Conservation (phyloP, 1,140 invertebrate genomes). For the Gryllus bimaculatus region DNA sequence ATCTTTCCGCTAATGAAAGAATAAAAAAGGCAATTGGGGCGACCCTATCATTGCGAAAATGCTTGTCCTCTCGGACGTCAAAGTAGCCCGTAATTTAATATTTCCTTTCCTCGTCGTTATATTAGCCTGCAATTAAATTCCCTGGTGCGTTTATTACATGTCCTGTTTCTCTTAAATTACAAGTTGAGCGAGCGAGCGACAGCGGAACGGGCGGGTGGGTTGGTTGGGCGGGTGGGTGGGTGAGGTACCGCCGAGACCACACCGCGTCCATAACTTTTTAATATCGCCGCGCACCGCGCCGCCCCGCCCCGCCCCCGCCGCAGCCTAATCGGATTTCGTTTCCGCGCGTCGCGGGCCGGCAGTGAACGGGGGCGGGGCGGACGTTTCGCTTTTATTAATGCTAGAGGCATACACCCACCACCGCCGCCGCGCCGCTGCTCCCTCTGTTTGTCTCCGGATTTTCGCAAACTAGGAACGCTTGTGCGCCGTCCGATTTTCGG, state of each 20-base stretch:
- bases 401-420: not conserved
- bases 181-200: not conserved
- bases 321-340: not conserved
- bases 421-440: no score
- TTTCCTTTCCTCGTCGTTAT: not conserved
- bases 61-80: not conserved
- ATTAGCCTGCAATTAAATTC: not conserved
- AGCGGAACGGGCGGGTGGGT: not conserved
- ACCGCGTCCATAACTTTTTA: not conserved
- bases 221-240: not conserved
- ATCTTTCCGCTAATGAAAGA: not conserved
- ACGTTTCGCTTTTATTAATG: not conserved
- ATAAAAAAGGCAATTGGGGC: not conserved
- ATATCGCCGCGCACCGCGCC: not conserved
- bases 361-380: no score
- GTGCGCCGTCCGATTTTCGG: not conserved
- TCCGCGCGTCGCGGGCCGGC: not conserved
- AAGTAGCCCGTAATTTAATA: not conserved
- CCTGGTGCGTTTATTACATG: not conserved
- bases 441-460: not conserved
- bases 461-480: not conserved
- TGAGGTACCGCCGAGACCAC: not conserved
- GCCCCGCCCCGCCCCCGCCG: no score
- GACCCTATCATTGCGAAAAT: not conserved
- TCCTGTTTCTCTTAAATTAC: constrained; percentile 5